Evolutionary conservation across 2,888 invertebrate species (phyloP).

Genomic region (Saturnia pavonia): DNA sequence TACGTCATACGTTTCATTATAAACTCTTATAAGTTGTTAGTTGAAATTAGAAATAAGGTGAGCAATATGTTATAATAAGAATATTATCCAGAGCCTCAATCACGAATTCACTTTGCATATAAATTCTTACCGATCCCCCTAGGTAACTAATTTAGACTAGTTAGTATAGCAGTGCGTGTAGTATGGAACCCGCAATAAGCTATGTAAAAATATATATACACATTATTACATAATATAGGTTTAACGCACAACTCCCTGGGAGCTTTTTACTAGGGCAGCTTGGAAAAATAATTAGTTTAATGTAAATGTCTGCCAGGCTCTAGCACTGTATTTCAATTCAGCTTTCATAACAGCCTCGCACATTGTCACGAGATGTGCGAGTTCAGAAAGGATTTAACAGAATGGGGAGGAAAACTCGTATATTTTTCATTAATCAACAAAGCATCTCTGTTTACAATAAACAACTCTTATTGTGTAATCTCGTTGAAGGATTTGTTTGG

Average conservation of each 20-base stretch:
- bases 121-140: background rate
- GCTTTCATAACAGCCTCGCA: background rate
- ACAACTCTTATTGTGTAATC: background rate
- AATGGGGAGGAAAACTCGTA: conserved; percentile 38
- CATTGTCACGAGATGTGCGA: conserved; percentile 20
- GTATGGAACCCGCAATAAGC: background rate
- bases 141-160: background rate
- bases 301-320: background rate
- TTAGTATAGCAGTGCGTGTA: background rate
- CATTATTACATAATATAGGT: background rate
- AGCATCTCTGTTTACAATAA: conserved; percentile 29
- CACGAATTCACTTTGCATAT: background rate
- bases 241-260: background rate
- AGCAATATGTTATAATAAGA: background rate
- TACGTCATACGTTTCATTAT: background rate
- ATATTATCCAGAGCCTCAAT: background rate
- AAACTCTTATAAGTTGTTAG: background rate
- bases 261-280: background rate
- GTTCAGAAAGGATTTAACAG: conserved; percentile 28
- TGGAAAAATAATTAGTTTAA: background rate
- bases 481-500: background rate
- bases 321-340: background rate
- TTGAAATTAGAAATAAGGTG: background rate
- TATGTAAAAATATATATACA: background rate
- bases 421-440: conserved; percentile 34